Evolutionary conservation across 2,888 invertebrate genomes (phyloP).

Genomic region (Leptinotarsa haldemani): DNA sequence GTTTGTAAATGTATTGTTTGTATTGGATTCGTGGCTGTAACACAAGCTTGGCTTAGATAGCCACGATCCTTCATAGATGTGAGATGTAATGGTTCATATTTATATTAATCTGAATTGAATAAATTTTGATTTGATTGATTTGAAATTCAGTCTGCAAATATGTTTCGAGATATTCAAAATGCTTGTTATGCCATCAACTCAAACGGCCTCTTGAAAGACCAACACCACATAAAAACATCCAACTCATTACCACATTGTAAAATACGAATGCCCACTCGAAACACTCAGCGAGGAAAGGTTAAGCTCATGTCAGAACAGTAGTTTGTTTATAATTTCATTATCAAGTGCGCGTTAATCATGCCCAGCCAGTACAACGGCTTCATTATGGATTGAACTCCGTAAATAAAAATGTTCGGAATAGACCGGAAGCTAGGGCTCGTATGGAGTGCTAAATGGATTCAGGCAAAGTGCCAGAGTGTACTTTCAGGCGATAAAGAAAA

Average conservation of each 20-base stretch:
- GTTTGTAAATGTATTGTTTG: no score
- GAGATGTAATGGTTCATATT: no score
- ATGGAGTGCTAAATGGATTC: slow-evolving; percentile 12
- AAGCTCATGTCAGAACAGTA: slow-evolving; percentile 31
- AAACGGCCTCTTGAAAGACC: neutral
- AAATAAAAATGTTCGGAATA: slow-evolving; percentile 41
- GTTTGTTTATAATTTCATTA: slow-evolving; percentile 39
- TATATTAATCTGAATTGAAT: no score
- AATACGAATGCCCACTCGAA: slow-evolving; percentile 13
- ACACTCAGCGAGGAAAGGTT: slow-evolving; percentile 24
- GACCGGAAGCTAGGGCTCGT: slow-evolving; percentile 10
- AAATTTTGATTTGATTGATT: no score
- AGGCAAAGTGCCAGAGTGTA: slow-evolving; percentile 12
- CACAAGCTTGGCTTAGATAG: no score
- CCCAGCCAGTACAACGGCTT: slow-evolving; percentile 26
- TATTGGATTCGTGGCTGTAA: no score
- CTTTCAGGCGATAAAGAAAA: neutral
- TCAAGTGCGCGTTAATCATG: slow-evolving; percentile 28
- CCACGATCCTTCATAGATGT: no score
- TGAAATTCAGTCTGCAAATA: no score
- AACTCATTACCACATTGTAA: slow-evolving; percentile 18
- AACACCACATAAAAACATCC: neutral
- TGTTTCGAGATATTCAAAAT: no score
- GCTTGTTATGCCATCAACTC: neutral
- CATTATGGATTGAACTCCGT: slow-evolving; percentile 36